Conservation (phyloP, 2,888 invertebrate species). For the Cephus runcator region DNA sequence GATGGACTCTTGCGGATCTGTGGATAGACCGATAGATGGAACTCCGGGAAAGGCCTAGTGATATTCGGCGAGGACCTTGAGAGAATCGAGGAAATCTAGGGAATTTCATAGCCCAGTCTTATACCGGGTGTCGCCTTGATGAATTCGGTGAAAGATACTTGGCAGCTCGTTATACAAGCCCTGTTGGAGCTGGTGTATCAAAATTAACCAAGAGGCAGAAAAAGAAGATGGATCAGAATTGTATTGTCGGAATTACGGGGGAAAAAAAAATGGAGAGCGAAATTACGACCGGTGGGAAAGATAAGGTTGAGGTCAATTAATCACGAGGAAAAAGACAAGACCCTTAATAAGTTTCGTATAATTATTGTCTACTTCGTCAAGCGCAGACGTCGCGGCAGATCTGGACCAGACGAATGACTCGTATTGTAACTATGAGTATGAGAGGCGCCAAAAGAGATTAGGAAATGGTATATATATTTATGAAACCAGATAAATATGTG, state of each 20-base stretch:
- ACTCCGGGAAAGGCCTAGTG: background rate
- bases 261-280: background rate
- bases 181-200: background rate
- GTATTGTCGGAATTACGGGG: background rate
- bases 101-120: background rate
- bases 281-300: slow-evolving; percentile 5
- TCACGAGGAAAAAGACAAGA: slow-evolving; percentile 19
- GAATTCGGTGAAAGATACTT: background rate
- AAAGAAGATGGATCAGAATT: too few relatives aligned
- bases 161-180: background rate
- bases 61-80: background rate
- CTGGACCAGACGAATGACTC: slow-evolving; percentile 13
- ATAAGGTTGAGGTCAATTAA: slow-evolving; percentile 20
- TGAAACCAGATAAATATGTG: background rate
- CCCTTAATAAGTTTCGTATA: slow-evolving; percentile 20
- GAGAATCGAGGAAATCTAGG: background rate
- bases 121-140: background rate
- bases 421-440: slow-evolving; percentile 9
- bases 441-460: slow-evolving; percentile 7
- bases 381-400: background rate
- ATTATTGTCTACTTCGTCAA: slow-evolving; percentile 8
- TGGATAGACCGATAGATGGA: too few relatives aligned
- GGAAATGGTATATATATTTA: too few relatives aligned
- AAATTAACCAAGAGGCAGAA: background rate
- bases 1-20: background rate